phyloP scores from a whole-genome alignment of 2,113 vertebrate species.

The Ciconia stormi region DNA sequence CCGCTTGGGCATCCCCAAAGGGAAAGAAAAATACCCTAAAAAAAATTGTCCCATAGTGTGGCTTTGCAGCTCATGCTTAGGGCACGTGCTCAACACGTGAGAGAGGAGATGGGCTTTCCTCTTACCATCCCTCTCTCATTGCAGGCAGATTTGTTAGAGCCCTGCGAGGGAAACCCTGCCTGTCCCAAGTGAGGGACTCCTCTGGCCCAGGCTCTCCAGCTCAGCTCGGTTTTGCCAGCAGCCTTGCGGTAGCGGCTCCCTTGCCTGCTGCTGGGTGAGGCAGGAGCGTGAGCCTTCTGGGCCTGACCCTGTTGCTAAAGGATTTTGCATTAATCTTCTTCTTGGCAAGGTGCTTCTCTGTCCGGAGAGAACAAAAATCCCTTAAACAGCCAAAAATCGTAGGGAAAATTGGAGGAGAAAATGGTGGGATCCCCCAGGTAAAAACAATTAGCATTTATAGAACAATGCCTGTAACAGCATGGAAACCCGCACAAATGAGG shows the following conservation, averaged over 20 bases:
- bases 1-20: neutral
- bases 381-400: neutral
- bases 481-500: neutral
- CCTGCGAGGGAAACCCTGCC: neutral
- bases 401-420: neutral
- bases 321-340: constrained; percentile 13
- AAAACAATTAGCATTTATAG: neutral
- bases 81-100: accelerated
- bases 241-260: neutral
- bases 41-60: neutral
- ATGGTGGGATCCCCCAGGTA: neutral
- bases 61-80: neutral
- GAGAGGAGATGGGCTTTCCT: neutral
- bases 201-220: neutral
- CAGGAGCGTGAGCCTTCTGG: neutral
- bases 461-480: neutral
- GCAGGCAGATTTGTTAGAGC: neutral
- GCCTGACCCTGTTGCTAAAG: neutral
- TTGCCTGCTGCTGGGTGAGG: neutral
- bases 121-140: neutral
- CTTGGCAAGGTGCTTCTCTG: neutral
- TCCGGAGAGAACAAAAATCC: neutral
- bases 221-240: neutral
- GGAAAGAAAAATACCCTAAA: neutral
- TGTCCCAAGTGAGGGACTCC: neutral